Percentiles rank a stretch among this genome's conserved stretches.
These are phyloP conservation scores for Kryptolebias marmoratus DNA, from an alignment of 2,113 vertebrate species.

Conservation along the genomic window DNA sequence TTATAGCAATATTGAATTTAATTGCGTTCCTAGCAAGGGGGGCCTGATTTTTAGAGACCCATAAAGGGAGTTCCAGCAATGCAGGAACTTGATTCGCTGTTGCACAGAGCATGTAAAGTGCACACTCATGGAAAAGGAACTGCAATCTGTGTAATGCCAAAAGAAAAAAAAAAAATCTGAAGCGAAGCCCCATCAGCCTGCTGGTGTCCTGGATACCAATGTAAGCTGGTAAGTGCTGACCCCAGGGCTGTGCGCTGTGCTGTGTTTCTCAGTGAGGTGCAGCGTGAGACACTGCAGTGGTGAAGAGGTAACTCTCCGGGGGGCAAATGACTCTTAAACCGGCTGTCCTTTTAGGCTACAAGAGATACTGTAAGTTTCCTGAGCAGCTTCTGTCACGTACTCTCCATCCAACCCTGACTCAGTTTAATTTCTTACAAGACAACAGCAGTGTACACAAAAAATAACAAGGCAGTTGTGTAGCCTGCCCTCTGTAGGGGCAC, in stretches of 20 bases:
- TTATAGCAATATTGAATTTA: slow-evolving; percentile 71
- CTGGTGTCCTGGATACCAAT: slow-evolving; percentile 37
- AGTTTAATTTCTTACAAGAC: slow-evolving; percentile 28
- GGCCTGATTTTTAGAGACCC: slow-evolving; percentile 53
- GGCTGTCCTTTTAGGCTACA: slow-evolving; percentile 22
- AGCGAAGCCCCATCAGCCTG: slow-evolving; percentile 15
- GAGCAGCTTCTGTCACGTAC: slow-evolving; percentile 4
- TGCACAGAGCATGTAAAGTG: slow-evolving; percentile 48
- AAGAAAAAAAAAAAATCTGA: slow-evolving; percentile 23
- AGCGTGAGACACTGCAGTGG: slow-evolving; percentile 14
- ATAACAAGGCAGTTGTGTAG: slow-evolving; percentile 30
- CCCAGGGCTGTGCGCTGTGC: slow-evolving; percentile 17
- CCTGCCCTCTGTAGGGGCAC: slow-evolving; percentile 37
- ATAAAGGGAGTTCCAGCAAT: slow-evolving; percentile 58
- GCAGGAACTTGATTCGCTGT: slow-evolving; percentile 39
- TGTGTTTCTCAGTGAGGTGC: slow-evolving; percentile 38
- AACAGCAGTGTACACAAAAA: slow-evolving; percentile 32
- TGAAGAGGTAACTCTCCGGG: slow-evolving; percentile 14
- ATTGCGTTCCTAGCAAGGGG: slow-evolving; percentile 53
- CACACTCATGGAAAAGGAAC: slow-evolving; percentile 45
- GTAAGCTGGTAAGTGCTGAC: slow-evolving; percentile 32
- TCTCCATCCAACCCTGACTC: slow-evolving; percentile 16
- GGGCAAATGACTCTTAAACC: slow-evolving; percentile 36
- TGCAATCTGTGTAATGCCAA: slow-evolving; percentile 45
- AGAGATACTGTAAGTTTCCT: slow-evolving; percentile 20